These are phyloP conservation scores for Archips crataeganus DNA, from an alignment of 2,888 invertebrate genomes.

Conservation along the genomic window DNA sequence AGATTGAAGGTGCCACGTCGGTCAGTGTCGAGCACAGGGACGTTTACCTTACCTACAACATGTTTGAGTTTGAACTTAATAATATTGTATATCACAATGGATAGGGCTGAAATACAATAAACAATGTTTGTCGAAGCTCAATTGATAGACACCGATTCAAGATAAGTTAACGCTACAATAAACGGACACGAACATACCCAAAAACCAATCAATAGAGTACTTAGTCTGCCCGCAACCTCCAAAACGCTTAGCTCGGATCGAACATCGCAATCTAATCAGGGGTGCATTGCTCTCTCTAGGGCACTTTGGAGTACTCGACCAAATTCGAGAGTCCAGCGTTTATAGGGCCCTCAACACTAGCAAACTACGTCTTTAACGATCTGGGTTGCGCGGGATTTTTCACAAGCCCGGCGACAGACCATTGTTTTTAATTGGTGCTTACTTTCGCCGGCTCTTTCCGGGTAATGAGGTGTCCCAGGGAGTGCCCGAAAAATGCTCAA, in stretches of 20 bases:
- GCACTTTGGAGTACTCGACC: constrained; percentile 57
- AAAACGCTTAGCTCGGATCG: constrained; percentile 70
- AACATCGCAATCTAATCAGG: constrained; percentile 72
- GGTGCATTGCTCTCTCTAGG: constrained; percentile 51
- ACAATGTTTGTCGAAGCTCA: neutral
- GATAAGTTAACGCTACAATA: constrained; percentile 27
- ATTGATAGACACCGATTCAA: constrained; percentile 17
- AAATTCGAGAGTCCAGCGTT: constrained; percentile 63
- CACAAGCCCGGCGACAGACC: constrained; percentile 49
- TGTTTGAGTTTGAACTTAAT: neutral
- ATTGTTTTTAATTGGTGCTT: constrained; percentile 76
- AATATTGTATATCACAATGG: neutral
- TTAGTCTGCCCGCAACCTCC: constrained; percentile 45
- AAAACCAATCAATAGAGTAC: constrained; percentile 40
- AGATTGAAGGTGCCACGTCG: no score
- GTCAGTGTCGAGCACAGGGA: no score
- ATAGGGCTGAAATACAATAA: neutral
- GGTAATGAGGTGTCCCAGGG: constrained; percentile 58
- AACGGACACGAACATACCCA: constrained; percentile 24
- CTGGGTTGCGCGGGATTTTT: constrained; percentile 55
- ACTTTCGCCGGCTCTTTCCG: constrained; percentile 60
- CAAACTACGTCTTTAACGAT: constrained; percentile 55
- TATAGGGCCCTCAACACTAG: constrained; percentile 56
- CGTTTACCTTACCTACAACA: neutral
- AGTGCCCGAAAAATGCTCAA: constrained; percentile 47